These are phyloP conservation scores for Myotis planiceps DNA, from an alignment of 2,797 vertebrate species.

Conservation along the genomic window DNA sequence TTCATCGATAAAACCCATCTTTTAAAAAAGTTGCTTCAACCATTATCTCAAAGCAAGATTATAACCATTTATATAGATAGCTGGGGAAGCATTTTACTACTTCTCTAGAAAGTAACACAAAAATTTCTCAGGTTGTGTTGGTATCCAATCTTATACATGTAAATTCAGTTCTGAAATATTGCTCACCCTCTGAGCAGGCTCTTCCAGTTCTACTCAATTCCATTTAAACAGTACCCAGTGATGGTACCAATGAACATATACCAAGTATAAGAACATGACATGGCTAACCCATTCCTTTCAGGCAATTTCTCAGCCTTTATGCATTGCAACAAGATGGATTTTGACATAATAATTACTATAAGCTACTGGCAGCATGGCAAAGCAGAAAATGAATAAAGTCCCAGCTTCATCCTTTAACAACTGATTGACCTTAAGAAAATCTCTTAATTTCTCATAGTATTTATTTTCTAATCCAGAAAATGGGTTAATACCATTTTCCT, in stretches of 20 bases:
- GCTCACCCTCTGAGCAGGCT: not conserved
- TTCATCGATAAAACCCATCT: not conserved
- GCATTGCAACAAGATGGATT: not conserved
- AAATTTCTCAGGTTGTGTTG: not conserved
- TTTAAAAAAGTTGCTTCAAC: not conserved
- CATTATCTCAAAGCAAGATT: not conserved
- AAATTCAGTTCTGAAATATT: not conserved
- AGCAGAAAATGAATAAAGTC: not conserved
- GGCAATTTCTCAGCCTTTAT: not conserved
- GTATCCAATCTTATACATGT: not conserved
- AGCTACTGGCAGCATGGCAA: not conserved
- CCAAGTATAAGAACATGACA: not conserved
- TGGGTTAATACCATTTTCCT: not conserved
- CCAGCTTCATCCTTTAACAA: not conserved
- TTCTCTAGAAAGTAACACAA: not conserved
- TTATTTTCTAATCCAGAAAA: not conserved
- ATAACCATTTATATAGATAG: not conserved
- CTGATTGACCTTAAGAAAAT: not conserved
- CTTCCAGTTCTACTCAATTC: not conserved
- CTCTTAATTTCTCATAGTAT: not conserved
- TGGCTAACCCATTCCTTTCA: not conserved
- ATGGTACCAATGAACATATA: not conserved
- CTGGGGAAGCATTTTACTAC: not conserved
- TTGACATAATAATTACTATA: not conserved
- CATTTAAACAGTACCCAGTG: not conserved